phyloP scores from a whole-genome alignment of 2,888 invertebrate species.

The Onthophagus sagittarius region DNA sequence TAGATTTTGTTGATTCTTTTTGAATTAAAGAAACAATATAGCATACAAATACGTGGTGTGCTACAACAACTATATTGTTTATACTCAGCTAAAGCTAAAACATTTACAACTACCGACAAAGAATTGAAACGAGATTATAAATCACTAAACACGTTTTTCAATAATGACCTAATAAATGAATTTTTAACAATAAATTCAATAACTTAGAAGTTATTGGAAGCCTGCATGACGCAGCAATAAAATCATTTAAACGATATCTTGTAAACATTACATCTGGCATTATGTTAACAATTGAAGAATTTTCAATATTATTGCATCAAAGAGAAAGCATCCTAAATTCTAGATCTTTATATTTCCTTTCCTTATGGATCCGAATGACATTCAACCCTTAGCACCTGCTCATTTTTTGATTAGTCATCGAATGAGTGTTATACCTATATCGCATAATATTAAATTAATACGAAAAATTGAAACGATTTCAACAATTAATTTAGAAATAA shows the following conservation, averaged over 20 bases:
- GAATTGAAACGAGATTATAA: too few species aligned
- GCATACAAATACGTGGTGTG: too few species aligned
- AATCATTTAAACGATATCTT: conserved; percentile 5
- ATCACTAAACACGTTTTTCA: conserved; percentile 7
- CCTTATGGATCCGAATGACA: conserved; percentile 1
- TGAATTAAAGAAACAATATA: too few species aligned
- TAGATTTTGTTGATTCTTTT: conserved; percentile 26
- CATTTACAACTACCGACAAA: too few species aligned
- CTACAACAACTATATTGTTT: too few species aligned
- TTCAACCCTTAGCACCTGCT: not conserved
- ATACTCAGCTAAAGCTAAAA: too few species aligned
- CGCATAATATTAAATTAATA: too few species aligned
- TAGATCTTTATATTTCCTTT: not conserved
- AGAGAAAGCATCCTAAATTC: not conserved
- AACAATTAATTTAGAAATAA: too few species aligned
- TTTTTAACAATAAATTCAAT: not conserved
- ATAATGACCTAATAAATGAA: not conserved
- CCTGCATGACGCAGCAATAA: conserved; percentile 15
- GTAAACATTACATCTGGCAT: not conserved
- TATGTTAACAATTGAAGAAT: conserved; percentile 2
- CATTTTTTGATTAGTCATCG: too few species aligned
- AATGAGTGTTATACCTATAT: too few species aligned
- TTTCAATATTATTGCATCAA: conserved; percentile 4
- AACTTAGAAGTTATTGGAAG: conserved; percentile 18
- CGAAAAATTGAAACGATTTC: too few species aligned